Conservation (phyloP, 2,797 vertebrate genomes). For the Lutjanus campechanus region DNA sequence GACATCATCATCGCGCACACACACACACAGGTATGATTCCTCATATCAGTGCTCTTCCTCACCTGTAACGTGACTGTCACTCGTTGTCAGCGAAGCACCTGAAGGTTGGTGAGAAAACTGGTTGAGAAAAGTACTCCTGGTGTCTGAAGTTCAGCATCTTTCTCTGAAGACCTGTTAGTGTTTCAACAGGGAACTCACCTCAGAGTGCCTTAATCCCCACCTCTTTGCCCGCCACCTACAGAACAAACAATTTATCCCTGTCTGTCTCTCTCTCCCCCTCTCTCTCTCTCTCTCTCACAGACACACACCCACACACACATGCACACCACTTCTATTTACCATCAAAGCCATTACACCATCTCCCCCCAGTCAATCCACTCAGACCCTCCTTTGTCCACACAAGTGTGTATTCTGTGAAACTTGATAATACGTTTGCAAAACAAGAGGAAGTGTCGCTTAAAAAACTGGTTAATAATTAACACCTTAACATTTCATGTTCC, state of each 20-base stretch:
- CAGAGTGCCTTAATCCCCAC: slow-evolving; percentile 29
- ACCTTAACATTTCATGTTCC: background rate
- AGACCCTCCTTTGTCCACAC: slow-evolving; percentile 23
- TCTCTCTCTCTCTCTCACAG: background rate
- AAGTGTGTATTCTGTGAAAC: slow-evolving; percentile 49
- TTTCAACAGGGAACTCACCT: slow-evolving; percentile 36
- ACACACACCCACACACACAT: background rate
- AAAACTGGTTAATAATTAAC: slow-evolving; percentile 65
- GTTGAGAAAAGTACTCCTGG: slow-evolving; percentile 4
- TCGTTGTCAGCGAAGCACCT: slow-evolving; percentile 14
- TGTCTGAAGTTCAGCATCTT: slow-evolving; percentile 1
- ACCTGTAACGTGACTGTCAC: slow-evolving; percentile 41
- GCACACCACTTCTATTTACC: background rate
- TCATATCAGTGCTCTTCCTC: slow-evolving; percentile 34
- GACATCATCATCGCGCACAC: background rate
- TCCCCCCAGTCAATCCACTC: background rate
- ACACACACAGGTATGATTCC: background rate
- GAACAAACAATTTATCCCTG: background rate
- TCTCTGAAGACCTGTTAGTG: slow-evolving; percentile 30
- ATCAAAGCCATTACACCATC: background rate
- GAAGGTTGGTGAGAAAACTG: background rate
- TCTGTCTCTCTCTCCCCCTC: background rate
- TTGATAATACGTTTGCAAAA: slow-evolving; percentile 5
- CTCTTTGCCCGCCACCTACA: slow-evolving; percentile 29
- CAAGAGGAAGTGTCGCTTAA: slow-evolving; percentile 1